Evolutionary conservation across 2,797 vertebrate genomes (phyloP).

Genomic region (Neosilurus mollespiculum): DNA sequence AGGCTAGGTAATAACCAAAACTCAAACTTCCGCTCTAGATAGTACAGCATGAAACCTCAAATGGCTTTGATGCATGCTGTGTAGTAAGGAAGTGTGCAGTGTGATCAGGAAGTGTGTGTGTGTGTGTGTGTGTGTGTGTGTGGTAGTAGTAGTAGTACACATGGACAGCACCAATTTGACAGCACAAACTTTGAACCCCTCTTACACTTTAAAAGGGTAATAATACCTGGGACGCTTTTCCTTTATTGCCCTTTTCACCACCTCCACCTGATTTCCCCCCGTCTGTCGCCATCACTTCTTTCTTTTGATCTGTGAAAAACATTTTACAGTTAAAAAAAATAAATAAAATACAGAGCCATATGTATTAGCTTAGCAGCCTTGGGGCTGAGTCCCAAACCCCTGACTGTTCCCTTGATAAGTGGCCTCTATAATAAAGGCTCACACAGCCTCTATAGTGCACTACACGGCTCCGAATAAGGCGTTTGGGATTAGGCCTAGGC

Average conservation of each 20-base stretch:
- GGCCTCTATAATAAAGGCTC: neutral
- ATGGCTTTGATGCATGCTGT: neutral
- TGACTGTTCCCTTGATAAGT: neutral
- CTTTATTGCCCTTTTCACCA: slow-evolving; percentile 85
- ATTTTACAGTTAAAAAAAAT: neutral
- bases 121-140: neutral
- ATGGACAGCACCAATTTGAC: neutral
- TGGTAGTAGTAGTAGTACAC: neutral
- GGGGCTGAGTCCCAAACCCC: slow-evolving; percentile 10
- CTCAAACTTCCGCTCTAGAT: neutral
- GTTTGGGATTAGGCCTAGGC: neutral
- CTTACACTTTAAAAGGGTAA: neutral
- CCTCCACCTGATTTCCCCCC: slow-evolving; percentile 88
- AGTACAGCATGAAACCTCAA: neutral
- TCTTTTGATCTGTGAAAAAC: slow-evolving; percentile 89
- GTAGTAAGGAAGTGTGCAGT: slow-evolving; percentile 28
- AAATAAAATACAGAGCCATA: too few relatives aligned
- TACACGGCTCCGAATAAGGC: neutral
- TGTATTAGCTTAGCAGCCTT: neutral
- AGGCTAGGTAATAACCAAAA: neutral
- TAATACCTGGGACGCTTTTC: slow-evolving; percentile 95
- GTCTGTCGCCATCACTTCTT: slow-evolving; percentile 94
- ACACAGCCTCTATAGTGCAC: neutral
- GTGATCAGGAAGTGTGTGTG: slow-evolving; percentile 72
- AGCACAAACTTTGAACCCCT: slow-evolving; percentile 6